Percentiles rank a stretch among this genome's conserved stretches.
Conservation (phyloP, 1,140 invertebrate genomes). For the Paracyclopina nana region DNA sequence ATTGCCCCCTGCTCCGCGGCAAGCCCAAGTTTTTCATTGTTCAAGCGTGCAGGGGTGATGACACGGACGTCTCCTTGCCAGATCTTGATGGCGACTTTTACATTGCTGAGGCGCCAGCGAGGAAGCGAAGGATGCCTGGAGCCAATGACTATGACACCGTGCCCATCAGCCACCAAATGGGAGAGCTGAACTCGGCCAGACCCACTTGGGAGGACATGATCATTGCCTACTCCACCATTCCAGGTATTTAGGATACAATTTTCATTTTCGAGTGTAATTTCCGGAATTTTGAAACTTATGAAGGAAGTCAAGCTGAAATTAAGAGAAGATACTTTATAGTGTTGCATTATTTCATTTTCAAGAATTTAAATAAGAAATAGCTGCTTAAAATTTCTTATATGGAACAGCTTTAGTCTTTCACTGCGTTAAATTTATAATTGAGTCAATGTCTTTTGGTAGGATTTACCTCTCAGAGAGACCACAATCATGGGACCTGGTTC, state of each 20-base stretch:
- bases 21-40: slow-evolving; percentile 14
- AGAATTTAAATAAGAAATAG: too few relatives aligned
- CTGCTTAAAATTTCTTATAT: not conserved
- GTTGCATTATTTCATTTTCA: too few relatives aligned
- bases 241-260: too few relatives aligned
- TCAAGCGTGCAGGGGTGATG: not conserved
- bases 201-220: slow-evolving; percentile 15
- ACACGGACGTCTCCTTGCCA: too few relatives aligned
- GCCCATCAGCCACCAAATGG: too few relatives aligned
- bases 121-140: not conserved
- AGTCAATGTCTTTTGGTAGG: not conserved
- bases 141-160: too few relatives aligned
- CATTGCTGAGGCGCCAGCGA: not conserved
- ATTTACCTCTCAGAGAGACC: not conserved
- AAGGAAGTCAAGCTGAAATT: too few relatives aligned
- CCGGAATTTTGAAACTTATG: too few relatives aligned
- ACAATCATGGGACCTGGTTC: slow-evolving; percentile 4
- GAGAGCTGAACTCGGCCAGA: not conserved
- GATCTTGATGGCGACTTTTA: too few relatives aligned
- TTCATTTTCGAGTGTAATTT: too few relatives aligned
- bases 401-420: not conserved
- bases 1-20: not conserved
- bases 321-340: too few relatives aligned
- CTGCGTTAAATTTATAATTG: not conserved
- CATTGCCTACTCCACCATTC: slow-evolving; percentile 10